These are phyloP conservation scores for Microdon myrmicae DNA, from an alignment of 2,888 invertebrate species.

Conservation along the genomic window DNA sequence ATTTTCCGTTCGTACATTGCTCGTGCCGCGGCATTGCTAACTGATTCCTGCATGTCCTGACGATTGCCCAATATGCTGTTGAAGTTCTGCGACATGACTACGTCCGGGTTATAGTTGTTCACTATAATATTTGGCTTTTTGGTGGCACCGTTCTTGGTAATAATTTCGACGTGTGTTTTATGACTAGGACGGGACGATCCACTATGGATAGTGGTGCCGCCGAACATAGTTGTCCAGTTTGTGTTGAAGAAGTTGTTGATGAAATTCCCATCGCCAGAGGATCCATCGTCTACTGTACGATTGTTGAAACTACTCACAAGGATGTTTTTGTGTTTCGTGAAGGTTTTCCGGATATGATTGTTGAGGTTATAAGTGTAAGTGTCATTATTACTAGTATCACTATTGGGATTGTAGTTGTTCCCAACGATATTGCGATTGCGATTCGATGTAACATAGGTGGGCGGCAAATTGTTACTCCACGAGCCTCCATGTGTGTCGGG, in stretches of 20 bases:
- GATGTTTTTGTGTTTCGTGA: slow-evolving; percentile 65
- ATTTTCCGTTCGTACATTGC: slow-evolving; percentile 79
- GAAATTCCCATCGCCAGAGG: slow-evolving; percentile 48
- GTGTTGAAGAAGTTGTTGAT: slow-evolving; percentile 63
- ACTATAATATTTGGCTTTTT: slow-evolving; percentile 74
- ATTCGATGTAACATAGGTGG: slow-evolving; percentile 47
- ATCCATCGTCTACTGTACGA: slow-evolving; percentile 35
- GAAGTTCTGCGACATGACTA: slow-evolving; percentile 63
- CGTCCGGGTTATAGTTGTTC: slow-evolving; percentile 69
- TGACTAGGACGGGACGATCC: slow-evolving; percentile 71
- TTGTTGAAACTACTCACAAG: slow-evolving; percentile 59
- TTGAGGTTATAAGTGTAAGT: slow-evolving; percentile 55
- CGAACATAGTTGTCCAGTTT: slow-evolving; percentile 60
- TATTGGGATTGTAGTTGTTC: slow-evolving; percentile 65
- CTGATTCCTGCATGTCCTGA: slow-evolving; percentile 52
- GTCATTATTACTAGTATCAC: slow-evolving; percentile 56
- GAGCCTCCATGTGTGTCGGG: slow-evolving; percentile 30
- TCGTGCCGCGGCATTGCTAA: slow-evolving; percentile 61
- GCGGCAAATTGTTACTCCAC: slow-evolving; percentile 42
- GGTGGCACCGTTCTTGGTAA: slow-evolving; percentile 74
- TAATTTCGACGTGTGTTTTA: slow-evolving; percentile 76
- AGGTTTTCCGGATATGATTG: slow-evolving; percentile 60
- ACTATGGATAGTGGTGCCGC: slow-evolving; percentile 54
- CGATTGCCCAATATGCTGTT: slow-evolving; percentile 63
- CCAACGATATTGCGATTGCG: slow-evolving; percentile 66